These are phyloP conservation scores for Sarcoramphus papa DNA, from an alignment of 2,797 vertebrate genomes.

Conservation along the genomic window DNA sequence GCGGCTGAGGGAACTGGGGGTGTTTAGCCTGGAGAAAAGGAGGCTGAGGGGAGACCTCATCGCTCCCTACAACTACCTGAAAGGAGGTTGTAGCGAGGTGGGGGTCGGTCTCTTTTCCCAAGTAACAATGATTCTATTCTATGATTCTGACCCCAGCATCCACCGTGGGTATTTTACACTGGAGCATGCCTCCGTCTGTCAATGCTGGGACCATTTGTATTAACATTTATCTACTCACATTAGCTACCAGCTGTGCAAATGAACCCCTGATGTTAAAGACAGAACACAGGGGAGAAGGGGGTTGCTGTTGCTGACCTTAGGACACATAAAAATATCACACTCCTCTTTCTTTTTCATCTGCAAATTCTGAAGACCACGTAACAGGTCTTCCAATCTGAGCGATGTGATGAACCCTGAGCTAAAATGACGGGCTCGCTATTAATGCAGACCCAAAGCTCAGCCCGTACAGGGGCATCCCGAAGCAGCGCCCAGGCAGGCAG, in stretches of 20 bases:
- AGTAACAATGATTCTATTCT: too few species aligned
- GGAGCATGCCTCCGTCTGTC: background rate
- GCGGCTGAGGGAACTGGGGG: background rate
- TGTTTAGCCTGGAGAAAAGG: background rate
- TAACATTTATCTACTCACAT: background rate
- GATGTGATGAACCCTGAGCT: background rate
- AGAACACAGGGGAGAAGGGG: background rate
- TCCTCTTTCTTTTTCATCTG: background rate
- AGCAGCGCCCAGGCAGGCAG: background rate
- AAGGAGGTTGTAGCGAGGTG: too few species aligned
- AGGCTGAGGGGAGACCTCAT: background rate
- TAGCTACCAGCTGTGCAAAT: background rate
- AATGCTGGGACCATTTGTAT: fast-evolving
- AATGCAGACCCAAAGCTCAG: background rate
- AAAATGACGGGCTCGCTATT: too few species aligned
- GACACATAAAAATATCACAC: too few species aligned
- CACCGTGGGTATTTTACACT: fast-evolving
- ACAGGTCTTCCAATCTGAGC: fast-evolving
- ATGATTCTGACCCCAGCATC: fast-evolving
- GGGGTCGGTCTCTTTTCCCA: fast-evolving
- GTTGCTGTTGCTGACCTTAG: background rate
- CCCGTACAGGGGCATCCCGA: fast-evolving
- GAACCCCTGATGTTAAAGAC: background rate
- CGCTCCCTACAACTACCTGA: too few species aligned
- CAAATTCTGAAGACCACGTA: fast-evolving